phyloP scores from a whole-genome alignment of 1,140 invertebrate species.

The Palaemon carinicauda region DNA sequence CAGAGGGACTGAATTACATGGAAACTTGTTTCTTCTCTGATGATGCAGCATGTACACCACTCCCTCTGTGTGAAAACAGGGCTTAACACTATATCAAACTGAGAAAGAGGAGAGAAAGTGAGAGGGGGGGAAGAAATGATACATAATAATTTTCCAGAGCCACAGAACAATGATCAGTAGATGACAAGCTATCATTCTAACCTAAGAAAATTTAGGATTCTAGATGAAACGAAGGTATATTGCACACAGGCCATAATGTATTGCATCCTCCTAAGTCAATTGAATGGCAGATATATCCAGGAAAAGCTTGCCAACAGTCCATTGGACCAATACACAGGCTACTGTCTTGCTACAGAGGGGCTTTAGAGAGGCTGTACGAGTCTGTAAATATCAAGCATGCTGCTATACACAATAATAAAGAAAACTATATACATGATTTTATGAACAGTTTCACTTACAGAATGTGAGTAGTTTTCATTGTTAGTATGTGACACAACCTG shows the following conservation, averaged over 20 bases:
- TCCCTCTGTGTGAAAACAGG: slow-evolving; percentile 48
- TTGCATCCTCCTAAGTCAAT: slow-evolving; percentile 53
- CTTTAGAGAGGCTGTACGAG: slow-evolving; percentile 56
- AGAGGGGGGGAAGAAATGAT: slow-evolving; percentile 19
- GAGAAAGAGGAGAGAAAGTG: background rate
- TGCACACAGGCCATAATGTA: slow-evolving; percentile 57
- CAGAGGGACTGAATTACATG: slow-evolving; percentile 55
- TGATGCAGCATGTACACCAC: slow-evolving; percentile 47
- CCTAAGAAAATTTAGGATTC: slow-evolving; percentile 54
- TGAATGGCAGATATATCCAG: slow-evolving; percentile 50
- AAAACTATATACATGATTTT: slow-evolving; percentile 58
- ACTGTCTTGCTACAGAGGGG: slow-evolving; percentile 55
- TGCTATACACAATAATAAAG: slow-evolving; percentile 57
- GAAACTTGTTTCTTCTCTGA: slow-evolving; percentile 37
- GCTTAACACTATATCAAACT: slow-evolving; percentile 48
- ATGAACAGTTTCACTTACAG: slow-evolving; percentile 55
- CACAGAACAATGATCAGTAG: slow-evolving; percentile 55
- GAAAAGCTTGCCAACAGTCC: slow-evolving; percentile 57
- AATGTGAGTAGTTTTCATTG: slow-evolving; percentile 56
- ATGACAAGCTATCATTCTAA: slow-evolving; percentile 57
- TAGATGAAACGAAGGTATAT: slow-evolving; percentile 56
- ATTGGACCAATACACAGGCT: slow-evolving; percentile 57
- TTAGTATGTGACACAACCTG: slow-evolving; percentile 57
- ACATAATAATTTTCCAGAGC: slow-evolving; percentile 53
- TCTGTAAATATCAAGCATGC: slow-evolving; percentile 57